These are phyloP conservation scores for Hydrozoanthus tunicans DNA, from an alignment of 64 coral and sea anemone species.

Conservation along the genomic window DNA sequence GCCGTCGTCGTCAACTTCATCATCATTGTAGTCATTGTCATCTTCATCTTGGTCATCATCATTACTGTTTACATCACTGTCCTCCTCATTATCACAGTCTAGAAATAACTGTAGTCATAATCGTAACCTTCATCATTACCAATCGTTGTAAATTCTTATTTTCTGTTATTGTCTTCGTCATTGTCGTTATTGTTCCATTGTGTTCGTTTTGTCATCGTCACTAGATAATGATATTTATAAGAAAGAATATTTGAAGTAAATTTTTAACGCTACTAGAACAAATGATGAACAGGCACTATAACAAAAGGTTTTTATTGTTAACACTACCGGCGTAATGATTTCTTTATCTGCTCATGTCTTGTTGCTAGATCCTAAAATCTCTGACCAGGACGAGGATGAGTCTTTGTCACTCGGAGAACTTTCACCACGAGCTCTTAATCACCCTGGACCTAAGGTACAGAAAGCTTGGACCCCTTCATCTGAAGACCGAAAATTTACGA, in stretches of 20 bases:
- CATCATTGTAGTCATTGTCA: background rate
- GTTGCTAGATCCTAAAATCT: background rate
- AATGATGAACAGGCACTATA: too few species aligned
- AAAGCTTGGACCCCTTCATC: constrained; percentile 6
- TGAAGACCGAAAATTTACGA: constrained; percentile 35
- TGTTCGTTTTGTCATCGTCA: background rate
- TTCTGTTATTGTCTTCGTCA: background rate
- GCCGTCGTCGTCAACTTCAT: too few species aligned
- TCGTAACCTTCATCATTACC: background rate
- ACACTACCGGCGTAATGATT: background rate
- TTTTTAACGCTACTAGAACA: too few species aligned
- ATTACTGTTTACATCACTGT: background rate
- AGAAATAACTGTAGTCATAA: background rate
- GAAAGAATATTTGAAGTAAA: too few species aligned
- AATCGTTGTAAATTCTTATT: too few species aligned
- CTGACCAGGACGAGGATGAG: constrained; percentile 7
- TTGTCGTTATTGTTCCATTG: background rate
- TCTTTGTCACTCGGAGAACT: constrained; percentile 44
- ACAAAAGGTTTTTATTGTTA: background rate
- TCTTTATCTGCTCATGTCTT: background rate
- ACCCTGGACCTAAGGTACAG: background rate
- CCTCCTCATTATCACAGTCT: background rate
- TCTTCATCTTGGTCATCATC: background rate
- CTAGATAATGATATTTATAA: too few species aligned
- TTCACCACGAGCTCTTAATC: background rate